Percentiles rank a stretch among this genome's conserved stretches.
These are phyloP conservation scores for Falcunculus frontatus DNA, from an alignment of 2,113 vertebrate species.

Conservation along the genomic window DNA sequence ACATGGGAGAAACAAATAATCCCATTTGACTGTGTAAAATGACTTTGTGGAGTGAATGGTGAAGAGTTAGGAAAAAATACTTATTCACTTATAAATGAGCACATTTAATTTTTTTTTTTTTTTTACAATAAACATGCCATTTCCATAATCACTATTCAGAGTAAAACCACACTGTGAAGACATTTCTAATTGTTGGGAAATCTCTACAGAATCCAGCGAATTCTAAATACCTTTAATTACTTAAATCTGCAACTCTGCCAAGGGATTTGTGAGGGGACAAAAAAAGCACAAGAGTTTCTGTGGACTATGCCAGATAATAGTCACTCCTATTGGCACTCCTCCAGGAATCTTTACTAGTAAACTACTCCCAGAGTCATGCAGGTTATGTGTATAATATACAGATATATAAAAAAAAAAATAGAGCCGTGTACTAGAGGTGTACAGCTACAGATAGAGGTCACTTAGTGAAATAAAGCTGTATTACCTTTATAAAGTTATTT, in stretches of 20 bases:
- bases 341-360: neutral
- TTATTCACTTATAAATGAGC: neutral
- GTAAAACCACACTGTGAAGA: neutral
- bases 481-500: neutral
- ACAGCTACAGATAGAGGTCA: neutral
- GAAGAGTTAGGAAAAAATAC: neutral
- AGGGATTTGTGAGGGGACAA: slow-evolving; percentile 1
- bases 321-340: neutral
- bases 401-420: neutral
- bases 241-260: slow-evolving; percentile 16
- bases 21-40: neutral
- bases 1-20: neutral
- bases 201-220: slow-evolving; percentile 1
- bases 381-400: neutral
- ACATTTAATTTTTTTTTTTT: neutral
- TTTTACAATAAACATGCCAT: neutral
- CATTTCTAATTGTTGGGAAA: slow-evolving; percentile 24
- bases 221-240: slow-evolving; percentile 45
- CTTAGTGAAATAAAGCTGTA: neutral
- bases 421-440: neutral
- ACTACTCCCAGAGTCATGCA: neutral
- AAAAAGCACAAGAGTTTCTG: neutral
- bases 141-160: slow-evolving; percentile 8
- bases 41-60: neutral
- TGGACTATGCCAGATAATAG: neutral